Evolutionary conservation across 2,797 vertebrate species (phyloP).

Genomic region (Cuculus canorus): DNA sequence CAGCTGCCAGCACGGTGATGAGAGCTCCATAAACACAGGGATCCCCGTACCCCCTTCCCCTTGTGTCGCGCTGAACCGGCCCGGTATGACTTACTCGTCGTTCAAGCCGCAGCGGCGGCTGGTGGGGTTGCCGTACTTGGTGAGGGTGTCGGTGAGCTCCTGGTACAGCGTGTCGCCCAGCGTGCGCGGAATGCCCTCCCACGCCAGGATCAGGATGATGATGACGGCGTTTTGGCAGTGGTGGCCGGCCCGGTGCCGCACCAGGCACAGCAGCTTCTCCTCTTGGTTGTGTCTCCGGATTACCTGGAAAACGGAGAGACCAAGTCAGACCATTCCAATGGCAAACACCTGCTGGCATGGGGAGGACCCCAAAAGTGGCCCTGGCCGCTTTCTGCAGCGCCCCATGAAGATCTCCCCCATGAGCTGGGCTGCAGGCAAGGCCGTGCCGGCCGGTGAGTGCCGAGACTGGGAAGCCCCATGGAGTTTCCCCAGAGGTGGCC

Average conservation of each 20-base stretch:
- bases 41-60: neutral
- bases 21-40: neutral
- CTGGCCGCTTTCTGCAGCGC: neutral
- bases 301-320: slow-evolving; percentile 79
- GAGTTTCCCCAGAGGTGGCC: neutral
- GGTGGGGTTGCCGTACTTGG: slow-evolving; percentile 93
- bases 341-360: rapidly evolving
- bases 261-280: slow-evolving; percentile 95
- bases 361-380: rapidly evolving
- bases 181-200: slow-evolving; percentile 91
- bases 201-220: slow-evolving; percentile 94
- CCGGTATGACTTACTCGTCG: slow-evolving; percentile 85
- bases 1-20: rapidly evolving
- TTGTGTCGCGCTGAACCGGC: rapidly evolving
- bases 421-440: neutral
- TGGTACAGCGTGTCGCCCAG: slow-evolving; percentile 92
- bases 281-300: slow-evolving; percentile 88
- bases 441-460: rapidly evolving
- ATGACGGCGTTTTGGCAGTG: slow-evolving; percentile 93
- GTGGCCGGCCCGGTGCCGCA: slow-evolving; percentile 93
- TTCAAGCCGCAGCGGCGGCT: slow-evolving; percentile 97
- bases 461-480: rapidly evolving
- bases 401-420: rapidly evolving
- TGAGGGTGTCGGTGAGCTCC: slow-evolving; percentile 90
- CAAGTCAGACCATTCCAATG: rapidly evolving